Evolutionary conservation across 2,113 vertebrate species (phyloP).

Genomic region (Upupa epops): DNA sequence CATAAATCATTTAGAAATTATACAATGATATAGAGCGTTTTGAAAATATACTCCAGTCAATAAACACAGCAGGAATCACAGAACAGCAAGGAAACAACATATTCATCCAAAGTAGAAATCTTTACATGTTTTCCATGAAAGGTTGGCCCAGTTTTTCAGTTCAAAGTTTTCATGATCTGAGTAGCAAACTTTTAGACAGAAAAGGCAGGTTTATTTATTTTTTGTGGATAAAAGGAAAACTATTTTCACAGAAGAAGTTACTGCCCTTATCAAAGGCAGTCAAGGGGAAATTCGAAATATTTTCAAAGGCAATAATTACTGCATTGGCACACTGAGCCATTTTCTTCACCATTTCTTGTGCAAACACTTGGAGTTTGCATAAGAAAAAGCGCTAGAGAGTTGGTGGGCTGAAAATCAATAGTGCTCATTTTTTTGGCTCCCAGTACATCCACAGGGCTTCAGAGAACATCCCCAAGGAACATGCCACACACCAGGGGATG

Average conservation of each 20-base stretch:
- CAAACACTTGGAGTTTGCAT: not conserved
- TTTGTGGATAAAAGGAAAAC: not conserved
- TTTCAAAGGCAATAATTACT: not conserved
- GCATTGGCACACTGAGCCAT: not conserved
- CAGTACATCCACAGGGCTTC: not conserved
- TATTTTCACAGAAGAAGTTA: not conserved
- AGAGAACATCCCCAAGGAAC: not conserved
- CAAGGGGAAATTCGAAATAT: not conserved
- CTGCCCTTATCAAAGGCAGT: not conserved
- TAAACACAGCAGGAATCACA: not conserved
- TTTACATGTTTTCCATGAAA: not conserved
- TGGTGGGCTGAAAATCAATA: not conserved
- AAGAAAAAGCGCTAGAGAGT: not conserved
- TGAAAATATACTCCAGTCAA: not conserved
- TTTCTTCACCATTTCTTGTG: not conserved
- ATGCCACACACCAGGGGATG: fast-evolving
- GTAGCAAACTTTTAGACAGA: not conserved
- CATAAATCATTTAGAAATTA: not conserved
- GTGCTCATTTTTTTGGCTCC: not conserved
- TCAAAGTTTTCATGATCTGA: not conserved
- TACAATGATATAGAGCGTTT: not conserved
- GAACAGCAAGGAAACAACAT: not conserved
- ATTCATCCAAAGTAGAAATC: not conserved
- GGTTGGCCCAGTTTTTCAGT: not conserved
- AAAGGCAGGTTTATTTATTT: not conserved